Evolutionary conservation across 64 coral and sea anemone genomes (phyloP), one percentile per base, ranked within the genome.

Genomic region (Actinia tenebrosa): DNA sequence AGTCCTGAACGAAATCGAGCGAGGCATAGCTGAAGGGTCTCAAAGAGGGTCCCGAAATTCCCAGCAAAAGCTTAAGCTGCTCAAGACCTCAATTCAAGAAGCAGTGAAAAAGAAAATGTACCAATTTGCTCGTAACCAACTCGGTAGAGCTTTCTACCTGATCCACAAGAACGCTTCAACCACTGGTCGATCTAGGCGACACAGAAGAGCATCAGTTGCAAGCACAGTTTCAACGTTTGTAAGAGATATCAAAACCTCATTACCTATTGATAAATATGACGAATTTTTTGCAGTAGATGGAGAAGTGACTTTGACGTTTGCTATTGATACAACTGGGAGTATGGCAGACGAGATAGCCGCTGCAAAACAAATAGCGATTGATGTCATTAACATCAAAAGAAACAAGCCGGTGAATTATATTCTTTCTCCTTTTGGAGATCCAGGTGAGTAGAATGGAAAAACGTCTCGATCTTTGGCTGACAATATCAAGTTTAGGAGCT

Each of bases 381-480:
- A 78, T 4, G 84, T 90, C 43, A 90, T 90, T 7, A 86, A 90
- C 46, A 84, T 84, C n/a, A 53, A 45, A 0, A 83, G 89, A 3
- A 18, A 90, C 5, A 55, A 42, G 8, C 64, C 69, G 10, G 83
- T 90, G 5, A 30, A 53, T 56, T 90, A 90, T 42, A 90, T 90
- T 18, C 62, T 90, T 20, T 90, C 89, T 3, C 89, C 89, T n/a
- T 90, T 90, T 47, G 84, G 84, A 56, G 89, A 90, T 44, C 89
- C 89, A 16, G 45, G 77, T 79, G 9, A 44, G 77, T 79, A 69
- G n/a, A 61, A 20, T 61, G 16, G 47, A 50, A 50, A 50, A 50
- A 50, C 3, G 30, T 37, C 30, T 37, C 30, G 30, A 37, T 37
- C 30, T 37, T 37, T 37, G 30, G 30, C 30, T 37, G 30, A 37